Conservation (phyloP, 1,140 invertebrate genomes). For the Aricia agestis region DNA sequence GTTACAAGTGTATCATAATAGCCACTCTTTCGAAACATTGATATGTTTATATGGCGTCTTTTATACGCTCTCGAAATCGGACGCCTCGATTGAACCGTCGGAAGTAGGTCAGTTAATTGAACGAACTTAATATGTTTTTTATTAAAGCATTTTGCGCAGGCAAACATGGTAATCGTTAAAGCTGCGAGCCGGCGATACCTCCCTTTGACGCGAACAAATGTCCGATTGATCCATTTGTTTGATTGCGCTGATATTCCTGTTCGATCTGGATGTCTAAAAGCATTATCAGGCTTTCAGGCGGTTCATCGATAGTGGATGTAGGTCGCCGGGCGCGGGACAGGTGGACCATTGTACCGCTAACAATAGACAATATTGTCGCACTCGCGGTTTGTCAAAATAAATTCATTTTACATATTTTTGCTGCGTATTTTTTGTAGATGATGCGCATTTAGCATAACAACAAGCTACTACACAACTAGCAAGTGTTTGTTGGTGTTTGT, state of each 20-base stretch:
- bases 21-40: not conserved
- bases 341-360: slow-evolving; percentile 1
- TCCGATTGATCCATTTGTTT: slow-evolving; percentile 13
- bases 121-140: not conserved
- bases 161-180: slow-evolving; percentile 2
- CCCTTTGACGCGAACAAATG: slow-evolving; percentile 13
- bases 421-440: not conserved
- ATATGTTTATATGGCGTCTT: not conserved
- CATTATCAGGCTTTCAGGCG: slow-evolving; percentile 4
- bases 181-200: not conserved
- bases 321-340: slow-evolving; percentile 5
- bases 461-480: too few species aligned
- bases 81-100: not conserved
- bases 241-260: slow-evolving; percentile 1
- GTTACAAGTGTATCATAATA: too few species aligned
- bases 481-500: too few species aligned
- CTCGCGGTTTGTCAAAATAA: not conserved
- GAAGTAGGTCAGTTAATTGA: not conserved
- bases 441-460: too few species aligned
- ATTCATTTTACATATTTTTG: not conserved
- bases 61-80: not conserved
- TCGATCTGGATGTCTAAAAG: slow-evolving; percentile 8
- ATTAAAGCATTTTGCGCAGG: too few species aligned
- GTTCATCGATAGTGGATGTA: slow-evolving; percentile 2
- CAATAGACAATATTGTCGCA: slow-evolving; percentile 4